Base-by-base conservation (phyloP, 2,113 vertebrate species). In the Plecturocebus donacophilus region DNA sequence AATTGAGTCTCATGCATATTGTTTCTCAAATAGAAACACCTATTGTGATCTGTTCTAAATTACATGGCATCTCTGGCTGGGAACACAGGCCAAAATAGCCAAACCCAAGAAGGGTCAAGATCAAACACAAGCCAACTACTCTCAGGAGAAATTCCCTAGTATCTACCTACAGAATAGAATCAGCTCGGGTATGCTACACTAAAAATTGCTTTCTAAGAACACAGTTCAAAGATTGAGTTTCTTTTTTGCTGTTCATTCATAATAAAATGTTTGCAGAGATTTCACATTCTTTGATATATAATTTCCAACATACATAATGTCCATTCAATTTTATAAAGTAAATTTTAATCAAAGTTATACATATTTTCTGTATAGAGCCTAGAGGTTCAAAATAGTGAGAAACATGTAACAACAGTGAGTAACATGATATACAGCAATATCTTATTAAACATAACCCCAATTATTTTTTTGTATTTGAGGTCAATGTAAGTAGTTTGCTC, bases 291-390 rank as follows among this genome's bases (percentile, higher is more conserved):
- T 87, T 76, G 64, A 83, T 68, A 89, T 83, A 80, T 81, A 84
- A 90, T 64, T 42, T 84, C 17, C n/a, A 90, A 82, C 27, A 93
- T 45, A 76, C 1, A 73, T 17, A 54, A 54, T 58, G 17, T 79
- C 27, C n/a, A 49, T 85, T 92, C 87, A 81, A 54, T 66, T 96
- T 95, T 84, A 92, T 52, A 93, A 95, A 94, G 73, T 83, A 83
- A 84, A 45, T 91, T 93, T 97, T 97, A 93, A 90, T 97, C 90
- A 92, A 96, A 91, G 40, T 17, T n/a, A 87, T 17, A 86, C 5
- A 47, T 49, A 90, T 56, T 61, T 87, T 88, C 81, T 97, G 80
- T 85, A 49, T 88, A 85, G 25, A 81, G 32, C n/a, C 52, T 19
- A 56, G 30, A 73, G 38, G 40, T 25, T 90, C 52, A 66, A 95